Evolutionary conservation across 2,888 invertebrate genomes (phyloP).

Genomic region (Spisula solida): DNA sequence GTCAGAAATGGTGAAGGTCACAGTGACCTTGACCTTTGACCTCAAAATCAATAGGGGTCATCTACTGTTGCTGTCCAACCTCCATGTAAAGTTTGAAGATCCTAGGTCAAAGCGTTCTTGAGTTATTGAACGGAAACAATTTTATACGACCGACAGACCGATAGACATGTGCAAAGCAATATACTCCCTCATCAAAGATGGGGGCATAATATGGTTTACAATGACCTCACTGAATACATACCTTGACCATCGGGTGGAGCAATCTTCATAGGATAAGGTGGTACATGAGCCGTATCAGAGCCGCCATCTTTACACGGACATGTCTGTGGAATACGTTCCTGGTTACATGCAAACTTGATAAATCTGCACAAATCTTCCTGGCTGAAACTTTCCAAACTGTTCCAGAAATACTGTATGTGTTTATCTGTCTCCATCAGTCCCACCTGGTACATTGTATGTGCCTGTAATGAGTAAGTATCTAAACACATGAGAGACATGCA

Average conservation of each 20-base stretch:
- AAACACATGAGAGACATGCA: no score
- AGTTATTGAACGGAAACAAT: no score
- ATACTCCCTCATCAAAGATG: no score
- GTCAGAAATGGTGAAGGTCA: no score
- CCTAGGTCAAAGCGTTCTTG: no score
- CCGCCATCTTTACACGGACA: conserved; percentile 86
- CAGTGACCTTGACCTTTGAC: no score
- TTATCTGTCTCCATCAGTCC: conserved; percentile 86
- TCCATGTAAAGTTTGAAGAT: no score
- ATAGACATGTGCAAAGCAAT: no score
- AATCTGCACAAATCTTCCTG: conserved; percentile 86
- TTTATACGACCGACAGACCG: no score
- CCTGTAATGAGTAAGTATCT: conserved; percentile 73
- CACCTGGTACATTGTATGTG: conserved; percentile 87
- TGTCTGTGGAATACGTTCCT: conserved; percentile 86
- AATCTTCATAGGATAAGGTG: conserved; percentile 88
- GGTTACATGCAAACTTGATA: conserved; percentile 87
- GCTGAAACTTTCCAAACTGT: conserved; percentile 83
- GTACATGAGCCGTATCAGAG: conserved; percentile 85
- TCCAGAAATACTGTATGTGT: conserved; percentile 87
- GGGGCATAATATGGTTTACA: no score
- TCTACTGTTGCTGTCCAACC: no score
- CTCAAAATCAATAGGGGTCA: no score
- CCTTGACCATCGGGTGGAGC: conserved; percentile 87
- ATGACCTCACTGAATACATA: conserved; percentile 38